Base-by-base conservation (phyloP, 2,888 invertebrate genomes). In the Gymnoscelis rufifasciata region DNA sequence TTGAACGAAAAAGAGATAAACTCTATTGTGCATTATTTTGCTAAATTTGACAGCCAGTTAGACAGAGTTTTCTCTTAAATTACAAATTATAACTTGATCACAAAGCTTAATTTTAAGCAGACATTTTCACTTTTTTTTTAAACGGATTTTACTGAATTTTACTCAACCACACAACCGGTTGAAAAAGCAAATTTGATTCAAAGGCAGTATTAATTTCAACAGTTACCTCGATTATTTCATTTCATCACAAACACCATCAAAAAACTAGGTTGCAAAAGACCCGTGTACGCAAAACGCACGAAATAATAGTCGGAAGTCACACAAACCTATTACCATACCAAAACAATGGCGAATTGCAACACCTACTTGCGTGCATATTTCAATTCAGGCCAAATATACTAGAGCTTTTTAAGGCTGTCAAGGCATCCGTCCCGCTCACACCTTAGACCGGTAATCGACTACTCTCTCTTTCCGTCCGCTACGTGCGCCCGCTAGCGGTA, bases 401-500 rank as follows among this genome's bases (percentile, higher is more conserved):
- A 59, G 54, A 78, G 73, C 77, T 80, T 75, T 54, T 69, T 71
- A 73, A 74, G 78, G 74, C 71, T 71, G 57, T 57, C 52, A 49
- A 23, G 42, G 51, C 15, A 8, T 12, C 43, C 37, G 10, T 45
- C 50, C n/a, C 42, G 35, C 23, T 50, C 45, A 13, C 31, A 23
- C 45, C 2, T 43, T 38, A 7, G 14, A 3, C 11, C 5, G 7
- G 1, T n/a, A n/a, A n/a, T n/a, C n/a, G 38, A 26, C 39, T 11
- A 29, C 50, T 38, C 13, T 50, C 50, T 50, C 50, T 39, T 23
- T 45, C 45, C 11, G 7, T 23, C 13, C 36, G 60, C 45, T 57
- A 50, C 54, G 43, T 57, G 62, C 80, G 83, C 78, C 78, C 70
- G 57, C 83, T 83, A 66, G 73, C 77, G 87, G 76, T 64, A 57